These are phyloP conservation scores for Lordiphosa clarofinis DNA, from an alignment of 1,140 invertebrate species.

Conservation along the genomic window DNA sequence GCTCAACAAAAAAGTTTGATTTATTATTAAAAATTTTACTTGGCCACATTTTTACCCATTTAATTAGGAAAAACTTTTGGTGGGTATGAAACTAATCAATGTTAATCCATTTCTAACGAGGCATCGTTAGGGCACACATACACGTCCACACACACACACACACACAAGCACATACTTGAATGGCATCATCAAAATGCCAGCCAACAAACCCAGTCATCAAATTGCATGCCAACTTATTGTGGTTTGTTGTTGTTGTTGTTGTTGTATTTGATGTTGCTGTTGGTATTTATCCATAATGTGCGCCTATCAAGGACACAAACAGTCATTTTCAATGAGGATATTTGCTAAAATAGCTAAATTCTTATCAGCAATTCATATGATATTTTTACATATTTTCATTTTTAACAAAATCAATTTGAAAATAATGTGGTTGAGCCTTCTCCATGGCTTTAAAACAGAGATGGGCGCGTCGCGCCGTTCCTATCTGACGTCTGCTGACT, in stretches of 20 bases:
- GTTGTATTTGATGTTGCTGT: constrained; percentile 33
- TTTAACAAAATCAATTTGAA: too few relatives aligned
- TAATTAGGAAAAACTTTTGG: constrained; percentile 35
- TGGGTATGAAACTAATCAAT: constrained; percentile 55
- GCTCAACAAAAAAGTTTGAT: constrained; percentile 31
- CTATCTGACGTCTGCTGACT: too few relatives aligned
- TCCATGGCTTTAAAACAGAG: too few relatives aligned
- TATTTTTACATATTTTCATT: too few relatives aligned
- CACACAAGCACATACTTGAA: constrained; percentile 20
- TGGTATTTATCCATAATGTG: constrained; percentile 68
- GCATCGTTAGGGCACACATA: constrained; percentile 43
- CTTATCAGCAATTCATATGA: too few relatives aligned
- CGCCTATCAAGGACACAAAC: constrained; percentile 65
- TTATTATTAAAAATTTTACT: constrained; percentile 31
- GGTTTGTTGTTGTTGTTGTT: constrained; percentile 25
- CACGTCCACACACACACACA: constrained; percentile 8
- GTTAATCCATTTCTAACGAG: constrained; percentile 75
- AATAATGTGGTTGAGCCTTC: too few relatives aligned
- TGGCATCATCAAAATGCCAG: constrained; percentile 60
- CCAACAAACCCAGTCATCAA: constrained; percentile 63
- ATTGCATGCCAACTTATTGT: constrained; percentile 57
- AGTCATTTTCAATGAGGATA: constrained; percentile 31
- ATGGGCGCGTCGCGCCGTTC: too few relatives aligned
- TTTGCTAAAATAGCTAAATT: constrained; percentile 11
- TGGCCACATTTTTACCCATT: constrained; percentile 25